A percentile compares a stretch with the other conserved stretches of the same genome.
Conservation (phyloP, 1,140 invertebrate species). For the Lucilia cuprina region DNA sequence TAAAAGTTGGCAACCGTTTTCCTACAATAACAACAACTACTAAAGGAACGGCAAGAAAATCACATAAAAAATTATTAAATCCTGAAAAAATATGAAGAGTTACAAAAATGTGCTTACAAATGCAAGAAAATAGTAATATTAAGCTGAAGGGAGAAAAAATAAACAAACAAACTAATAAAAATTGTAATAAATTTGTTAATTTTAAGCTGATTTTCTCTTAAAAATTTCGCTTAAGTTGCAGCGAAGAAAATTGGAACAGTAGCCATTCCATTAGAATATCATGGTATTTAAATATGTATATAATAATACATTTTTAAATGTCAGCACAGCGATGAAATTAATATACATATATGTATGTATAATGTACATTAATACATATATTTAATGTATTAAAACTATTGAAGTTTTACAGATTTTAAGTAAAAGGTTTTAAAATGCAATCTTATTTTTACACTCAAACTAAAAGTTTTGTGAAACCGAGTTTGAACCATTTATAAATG, state of each 20-base stretch:
- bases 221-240: background rate
- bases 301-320: too few species aligned
- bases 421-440: too few species aligned
- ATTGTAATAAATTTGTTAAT: slow-evolving; percentile 58
- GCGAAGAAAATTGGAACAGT: background rate
- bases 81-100: background rate
- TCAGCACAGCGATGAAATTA: too few species aligned
- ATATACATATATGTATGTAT: too few species aligned
- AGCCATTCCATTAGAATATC: background rate
- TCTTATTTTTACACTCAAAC: too few species aligned
- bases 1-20: slow-evolving; percentile 29
- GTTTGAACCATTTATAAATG: too few species aligned
- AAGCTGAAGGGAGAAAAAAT: background rate
- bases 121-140: slow-evolving; percentile 5
- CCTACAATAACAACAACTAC: background rate
- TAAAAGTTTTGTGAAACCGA: too few species aligned
- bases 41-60: background rate
- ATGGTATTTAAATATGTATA: background rate
- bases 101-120: slow-evolving; percentile 18
- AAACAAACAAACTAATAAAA: slow-evolving; percentile 34
- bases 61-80: slow-evolving; percentile 3
- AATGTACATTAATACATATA: too few species aligned
- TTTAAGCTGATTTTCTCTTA: slow-evolving; percentile 48
- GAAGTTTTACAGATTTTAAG: too few species aligned
- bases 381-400: too few species aligned